A percentile compares a stretch with the other conserved stretches of the same genome.
These are phyloP conservation scores for Parasteatoda lunata DNA, from an alignment of 2,888 invertebrate genomes.

Conservation along the genomic window DNA sequence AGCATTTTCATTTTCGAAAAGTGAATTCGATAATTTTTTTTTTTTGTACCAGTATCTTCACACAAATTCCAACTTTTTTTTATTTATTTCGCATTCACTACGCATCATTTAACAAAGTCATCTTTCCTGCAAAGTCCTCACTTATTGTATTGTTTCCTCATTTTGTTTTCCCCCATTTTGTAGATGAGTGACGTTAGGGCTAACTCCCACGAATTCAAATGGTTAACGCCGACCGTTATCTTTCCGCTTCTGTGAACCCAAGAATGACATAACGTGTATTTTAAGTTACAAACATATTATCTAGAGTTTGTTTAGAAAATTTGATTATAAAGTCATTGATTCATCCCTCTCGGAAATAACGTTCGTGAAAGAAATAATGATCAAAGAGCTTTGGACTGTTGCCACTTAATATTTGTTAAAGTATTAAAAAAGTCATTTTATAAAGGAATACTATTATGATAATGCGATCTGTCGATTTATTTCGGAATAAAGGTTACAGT, in stretches of 20 bases:
- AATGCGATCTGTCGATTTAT: too few species aligned
- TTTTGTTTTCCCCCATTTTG: constrained; percentile 6
- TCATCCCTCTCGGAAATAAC: too few species aligned
- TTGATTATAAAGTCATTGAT: too few species aligned
- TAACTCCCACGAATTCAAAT: not conserved
- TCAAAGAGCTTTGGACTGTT: too few species aligned
- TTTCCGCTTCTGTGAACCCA: not conserved
- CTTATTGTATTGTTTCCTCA: not conserved
- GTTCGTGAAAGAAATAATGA: too few species aligned
- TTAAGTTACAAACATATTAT: too few species aligned
- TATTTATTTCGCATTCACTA: not conserved
- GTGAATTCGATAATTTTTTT: constrained; percentile 1
- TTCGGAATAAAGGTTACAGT: too few species aligned
- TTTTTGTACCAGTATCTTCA: not conserved
- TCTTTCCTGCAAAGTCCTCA: constrained; percentile 3
- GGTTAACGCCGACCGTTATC: not conserved
- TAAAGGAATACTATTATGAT: too few species aligned
- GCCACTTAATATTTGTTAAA: too few species aligned
- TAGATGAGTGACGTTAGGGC: constrained; percentile 1
- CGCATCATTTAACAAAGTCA: constrained; percentile 34
- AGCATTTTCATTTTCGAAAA: not conserved
- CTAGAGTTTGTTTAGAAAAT: too few species aligned
- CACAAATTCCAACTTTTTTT: not conserved
- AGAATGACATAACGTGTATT: too few species aligned
- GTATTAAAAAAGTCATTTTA: too few species aligned